Percentiles rank a stretch among this genome's conserved stretches.
phyloP scores from a whole-genome alignment of 2,888 invertebrate species.

The Diarsia brunnea region DNA sequence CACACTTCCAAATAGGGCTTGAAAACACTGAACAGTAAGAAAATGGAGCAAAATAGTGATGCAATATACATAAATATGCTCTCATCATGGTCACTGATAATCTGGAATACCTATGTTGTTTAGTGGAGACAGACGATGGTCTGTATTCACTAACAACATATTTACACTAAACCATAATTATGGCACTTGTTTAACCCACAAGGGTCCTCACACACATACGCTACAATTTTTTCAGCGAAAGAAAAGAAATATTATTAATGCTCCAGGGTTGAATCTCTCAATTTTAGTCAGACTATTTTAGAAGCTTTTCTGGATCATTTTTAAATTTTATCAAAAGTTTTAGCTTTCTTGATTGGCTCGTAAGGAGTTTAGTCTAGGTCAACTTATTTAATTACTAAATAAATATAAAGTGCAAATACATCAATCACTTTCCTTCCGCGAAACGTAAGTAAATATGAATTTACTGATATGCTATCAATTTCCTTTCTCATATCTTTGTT shows the following conservation, averaged over 20 bases:
- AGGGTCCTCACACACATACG: not conserved
- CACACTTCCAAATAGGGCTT: conserved; percentile 37
- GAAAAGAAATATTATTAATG: not conserved
- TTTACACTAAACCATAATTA: too few species aligned
- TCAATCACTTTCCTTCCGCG: conserved; percentile 32
- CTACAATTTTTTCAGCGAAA: not conserved
- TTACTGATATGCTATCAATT: conserved; percentile 41
- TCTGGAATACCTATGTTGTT: not conserved
- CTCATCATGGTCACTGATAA: not conserved
- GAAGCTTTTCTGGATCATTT: not conserved
- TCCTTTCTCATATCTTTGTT: conserved; percentile 34
- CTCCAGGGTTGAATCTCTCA: not conserved
- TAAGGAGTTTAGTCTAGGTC: conserved; percentile 2
- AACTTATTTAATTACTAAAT: conserved; percentile 11
- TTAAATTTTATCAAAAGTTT: not conserved
- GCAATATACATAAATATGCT: not conserved
- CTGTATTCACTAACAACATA: too few species aligned
- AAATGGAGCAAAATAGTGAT: conserved; percentile 24
- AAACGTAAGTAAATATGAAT: conserved; percentile 32
- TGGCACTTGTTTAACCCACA: not conserved
- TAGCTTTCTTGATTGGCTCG: not conserved
- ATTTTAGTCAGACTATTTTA: not conserved
- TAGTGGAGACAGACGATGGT: not conserved
- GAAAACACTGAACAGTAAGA: conserved; percentile 16
- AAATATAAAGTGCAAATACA: conserved; percentile 20